Conservation (phyloP, 1,140 invertebrate genomes). For the Pomacea maculata region DNA sequence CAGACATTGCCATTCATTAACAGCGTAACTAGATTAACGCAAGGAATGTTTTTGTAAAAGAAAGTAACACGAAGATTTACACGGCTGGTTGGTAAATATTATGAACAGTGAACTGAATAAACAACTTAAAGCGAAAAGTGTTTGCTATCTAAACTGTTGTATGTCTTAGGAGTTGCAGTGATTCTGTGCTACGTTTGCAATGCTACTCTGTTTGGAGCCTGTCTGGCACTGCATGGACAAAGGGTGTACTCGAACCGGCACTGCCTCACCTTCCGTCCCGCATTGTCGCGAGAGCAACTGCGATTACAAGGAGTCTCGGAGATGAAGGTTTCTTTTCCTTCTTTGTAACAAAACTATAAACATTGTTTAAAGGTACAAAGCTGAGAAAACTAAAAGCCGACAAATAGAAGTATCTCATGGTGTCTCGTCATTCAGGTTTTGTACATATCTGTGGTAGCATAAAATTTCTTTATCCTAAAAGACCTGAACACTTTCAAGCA, state of each 20-base stretch:
- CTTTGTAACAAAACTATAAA: too few species aligned
- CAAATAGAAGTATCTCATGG: too few species aligned
- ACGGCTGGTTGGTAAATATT: neutral
- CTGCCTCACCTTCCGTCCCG: slow-evolving; percentile 83
- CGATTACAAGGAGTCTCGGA: slow-evolving; percentile 11
- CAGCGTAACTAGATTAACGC: too few species aligned
- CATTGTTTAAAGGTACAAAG: too few species aligned
- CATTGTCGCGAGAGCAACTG: slow-evolving; percentile 70
- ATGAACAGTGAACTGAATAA: neutral
- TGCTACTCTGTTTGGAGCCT: slow-evolving; percentile 91
- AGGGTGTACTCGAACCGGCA: slow-evolving; percentile 70
- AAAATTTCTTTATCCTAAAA: too few species aligned
- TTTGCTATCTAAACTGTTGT: neutral
- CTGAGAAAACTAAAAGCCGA: too few species aligned
- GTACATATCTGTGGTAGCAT: too few species aligned
- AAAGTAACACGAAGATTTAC: neutral
- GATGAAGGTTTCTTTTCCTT: neutral
- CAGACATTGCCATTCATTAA: too few species aligned
- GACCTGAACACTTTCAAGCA: too few species aligned
- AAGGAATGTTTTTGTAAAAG: too few species aligned
- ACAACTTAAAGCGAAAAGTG: neutral
- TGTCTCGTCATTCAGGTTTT: too few species aligned
- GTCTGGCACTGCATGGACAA: slow-evolving; percentile 88
- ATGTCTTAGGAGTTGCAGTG: slow-evolving; percentile 83
- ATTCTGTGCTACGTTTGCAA: slow-evolving; percentile 94